These are phyloP conservation scores for Tetramorium alpestre DNA, from an alignment of 1,140 invertebrate species.

Conservation along the genomic window DNA sequence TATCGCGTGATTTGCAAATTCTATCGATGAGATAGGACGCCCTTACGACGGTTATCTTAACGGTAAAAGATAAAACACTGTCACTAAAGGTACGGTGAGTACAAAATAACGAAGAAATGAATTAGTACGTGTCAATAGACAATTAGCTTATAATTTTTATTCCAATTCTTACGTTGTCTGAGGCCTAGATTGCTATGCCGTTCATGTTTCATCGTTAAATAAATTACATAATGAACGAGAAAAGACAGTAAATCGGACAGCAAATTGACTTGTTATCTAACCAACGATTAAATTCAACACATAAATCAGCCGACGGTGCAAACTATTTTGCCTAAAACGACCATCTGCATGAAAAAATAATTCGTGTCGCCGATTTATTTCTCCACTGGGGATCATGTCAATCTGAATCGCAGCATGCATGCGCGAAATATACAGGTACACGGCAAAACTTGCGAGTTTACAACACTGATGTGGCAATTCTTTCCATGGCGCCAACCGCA, in stretches of 20 bases:
- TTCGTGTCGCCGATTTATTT: conserved; percentile 41
- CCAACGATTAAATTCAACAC: not conserved
- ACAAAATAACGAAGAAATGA: not conserved
- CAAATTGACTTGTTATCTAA: not conserved
- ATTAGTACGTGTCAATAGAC: not conserved
- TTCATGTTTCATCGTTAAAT: not conserved
- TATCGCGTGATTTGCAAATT: conserved; percentile 32
- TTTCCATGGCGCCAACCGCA: conserved; percentile 48
- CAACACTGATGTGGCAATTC: conserved; percentile 53
- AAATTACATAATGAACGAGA: not conserved
- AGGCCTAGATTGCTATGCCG: not conserved
- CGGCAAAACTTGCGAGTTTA: conserved; percentile 56
- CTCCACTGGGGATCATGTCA: conserved; percentile 30
- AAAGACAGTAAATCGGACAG: not conserved
- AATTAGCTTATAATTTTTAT: not conserved
- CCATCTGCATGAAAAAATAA: conserved; percentile 12
- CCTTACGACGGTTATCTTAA: not conserved
- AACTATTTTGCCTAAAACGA: conserved; percentile 14
- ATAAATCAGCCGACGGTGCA: conserved; percentile 5
- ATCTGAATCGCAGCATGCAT: conserved; percentile 28
- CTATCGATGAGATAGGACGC: not conserved
- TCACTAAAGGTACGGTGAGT: not conserved
- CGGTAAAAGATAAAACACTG: not conserved
- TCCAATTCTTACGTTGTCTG: not conserved
- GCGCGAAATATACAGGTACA: not conserved